These are phyloP conservation scores for Monarcha castaneiventris DNA, from an alignment of 2,113 vertebrate genomes.

Conservation along the genomic window DNA sequence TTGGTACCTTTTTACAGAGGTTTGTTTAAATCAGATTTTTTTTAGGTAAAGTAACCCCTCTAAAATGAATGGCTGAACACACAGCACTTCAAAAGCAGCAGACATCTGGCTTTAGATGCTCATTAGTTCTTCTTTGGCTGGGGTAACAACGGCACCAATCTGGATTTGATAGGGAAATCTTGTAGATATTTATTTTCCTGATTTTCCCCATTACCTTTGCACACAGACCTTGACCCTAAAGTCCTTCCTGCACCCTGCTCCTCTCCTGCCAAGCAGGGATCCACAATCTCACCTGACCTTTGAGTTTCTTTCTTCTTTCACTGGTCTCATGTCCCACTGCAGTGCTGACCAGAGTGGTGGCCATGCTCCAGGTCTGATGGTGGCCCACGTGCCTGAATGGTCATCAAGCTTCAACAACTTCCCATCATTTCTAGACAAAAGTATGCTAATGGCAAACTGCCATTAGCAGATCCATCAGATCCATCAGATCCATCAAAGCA, in stretches of 20 bases:
- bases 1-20: neutral
- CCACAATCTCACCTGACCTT: neutral
- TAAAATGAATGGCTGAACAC: neutral
- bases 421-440: neutral
- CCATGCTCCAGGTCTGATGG: neutral
- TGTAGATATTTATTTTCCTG: neutral
- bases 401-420: neutral
- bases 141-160: rapidly evolving
- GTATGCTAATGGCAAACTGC: neutral
- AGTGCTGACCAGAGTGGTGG: neutral
- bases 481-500: neutral
- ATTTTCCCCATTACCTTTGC: neutral
- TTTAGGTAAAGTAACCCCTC: neutral
- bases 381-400: rapidly evolving
- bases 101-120: neutral
- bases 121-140: neutral
- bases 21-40: neutral
- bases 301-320: neutral
- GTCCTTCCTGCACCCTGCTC: neutral
- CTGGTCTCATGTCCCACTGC: neutral
- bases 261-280: neutral
- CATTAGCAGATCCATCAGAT: too few species aligned
- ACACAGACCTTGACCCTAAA: neutral
- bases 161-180: neutral
- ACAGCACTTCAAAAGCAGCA: neutral